Evolutionary conservation across 2,797 vertebrate species (phyloP).

Genomic region (Lepidocolaptes lacrymiger): DNA sequence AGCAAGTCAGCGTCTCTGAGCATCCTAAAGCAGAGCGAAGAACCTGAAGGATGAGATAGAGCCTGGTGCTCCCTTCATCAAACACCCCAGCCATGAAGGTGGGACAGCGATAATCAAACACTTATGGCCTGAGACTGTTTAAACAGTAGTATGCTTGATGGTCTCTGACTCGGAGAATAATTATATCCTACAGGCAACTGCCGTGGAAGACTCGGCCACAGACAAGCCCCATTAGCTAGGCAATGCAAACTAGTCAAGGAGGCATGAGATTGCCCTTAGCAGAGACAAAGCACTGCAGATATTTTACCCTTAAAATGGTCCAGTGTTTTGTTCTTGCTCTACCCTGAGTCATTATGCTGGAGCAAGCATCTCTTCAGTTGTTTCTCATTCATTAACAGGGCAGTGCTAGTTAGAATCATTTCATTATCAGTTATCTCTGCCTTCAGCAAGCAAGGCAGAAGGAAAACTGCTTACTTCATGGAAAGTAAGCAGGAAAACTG

Average conservation of each 20-base stretch:
- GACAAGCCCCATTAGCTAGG: neutral
- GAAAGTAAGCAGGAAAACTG: neutral
- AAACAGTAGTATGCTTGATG: neutral
- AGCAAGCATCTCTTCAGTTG: neutral
- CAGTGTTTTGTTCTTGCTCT: neutral
- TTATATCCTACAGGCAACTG: neutral
- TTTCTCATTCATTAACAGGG: neutral
- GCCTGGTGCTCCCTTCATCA: neutral
- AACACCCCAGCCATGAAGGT: neutral
- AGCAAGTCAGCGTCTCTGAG: neutral
- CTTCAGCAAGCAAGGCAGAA: neutral
- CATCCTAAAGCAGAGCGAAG: neutral
- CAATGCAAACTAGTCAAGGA: neutral
- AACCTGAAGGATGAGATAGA: neutral
- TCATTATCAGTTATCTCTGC: neutral
- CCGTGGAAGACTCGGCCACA: neutral
- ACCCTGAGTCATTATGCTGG: neutral
- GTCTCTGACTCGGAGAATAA: neutral
- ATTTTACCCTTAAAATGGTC: neutral
- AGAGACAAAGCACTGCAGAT: neutral
- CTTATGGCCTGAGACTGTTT: neutral
- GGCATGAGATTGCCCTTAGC: neutral
- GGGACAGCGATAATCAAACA: neutral
- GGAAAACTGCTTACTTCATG: neutral
- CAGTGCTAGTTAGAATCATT: neutral